Conservation (phyloP, 1,140 invertebrate species). For the Ylistrum balloti region DNA sequence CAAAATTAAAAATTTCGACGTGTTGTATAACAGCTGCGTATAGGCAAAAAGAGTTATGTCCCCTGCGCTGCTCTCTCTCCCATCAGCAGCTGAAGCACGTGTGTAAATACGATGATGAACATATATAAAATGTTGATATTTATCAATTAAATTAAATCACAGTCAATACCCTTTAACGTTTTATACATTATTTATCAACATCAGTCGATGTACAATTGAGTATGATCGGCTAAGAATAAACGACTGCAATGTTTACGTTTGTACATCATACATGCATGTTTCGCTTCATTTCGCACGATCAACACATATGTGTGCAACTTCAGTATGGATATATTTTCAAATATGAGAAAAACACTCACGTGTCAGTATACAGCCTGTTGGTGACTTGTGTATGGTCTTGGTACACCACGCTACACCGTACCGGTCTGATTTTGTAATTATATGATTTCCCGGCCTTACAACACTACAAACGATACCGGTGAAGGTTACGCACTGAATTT, state of each 20-base stretch:
- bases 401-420: background rate
- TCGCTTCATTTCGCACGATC: background rate
- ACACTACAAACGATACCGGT: background rate
- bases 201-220: background rate
- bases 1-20: too few relatives aligned
- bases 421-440: background rate
- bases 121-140: background rate
- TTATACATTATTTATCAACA: background rate
- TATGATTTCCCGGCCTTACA: constrained; percentile 8
- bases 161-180: background rate
- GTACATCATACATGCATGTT: background rate
- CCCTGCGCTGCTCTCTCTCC: background rate
- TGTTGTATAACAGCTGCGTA: too few relatives aligned
- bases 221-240: background rate
- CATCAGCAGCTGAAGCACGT: constrained; percentile 26
- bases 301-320: background rate
- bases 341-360: background rate
- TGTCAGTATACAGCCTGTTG: background rate
- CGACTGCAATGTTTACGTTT: background rate
- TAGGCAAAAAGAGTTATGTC: background rate
- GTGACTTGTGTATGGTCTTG: background rate
- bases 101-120: background rate
- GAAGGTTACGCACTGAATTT: background rate
- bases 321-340: background rate
- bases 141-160: background rate